Evolutionary conservation across 2,113 vertebrate genomes (phyloP).

Genomic region (Carassius auratus): DNA sequence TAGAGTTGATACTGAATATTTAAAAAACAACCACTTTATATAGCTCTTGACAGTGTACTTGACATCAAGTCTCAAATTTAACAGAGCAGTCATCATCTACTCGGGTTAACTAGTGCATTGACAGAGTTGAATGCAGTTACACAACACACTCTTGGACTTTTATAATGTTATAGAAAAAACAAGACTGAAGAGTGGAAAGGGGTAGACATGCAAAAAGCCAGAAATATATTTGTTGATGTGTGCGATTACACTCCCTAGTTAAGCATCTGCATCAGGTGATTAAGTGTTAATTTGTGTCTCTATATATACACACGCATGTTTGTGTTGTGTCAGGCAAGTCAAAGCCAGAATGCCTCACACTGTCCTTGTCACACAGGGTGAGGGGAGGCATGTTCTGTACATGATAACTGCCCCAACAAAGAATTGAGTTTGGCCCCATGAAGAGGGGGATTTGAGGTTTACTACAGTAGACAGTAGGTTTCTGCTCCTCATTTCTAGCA

Average conservation of each 20-base stretch:
- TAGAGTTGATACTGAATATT: neutral
- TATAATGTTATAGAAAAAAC: neutral
- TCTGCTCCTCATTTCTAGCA: neutral
- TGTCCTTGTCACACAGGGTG: neutral
- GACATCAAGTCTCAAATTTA: neutral
- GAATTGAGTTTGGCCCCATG: neutral
- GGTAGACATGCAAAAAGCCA: neutral
- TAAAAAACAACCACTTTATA: neutral
- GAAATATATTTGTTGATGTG: slow-evolving; percentile 4
- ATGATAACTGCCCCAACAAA: neutral
- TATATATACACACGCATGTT: neutral
- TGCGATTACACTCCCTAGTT: neutral
- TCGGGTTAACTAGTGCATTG: neutral
- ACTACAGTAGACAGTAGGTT: neutral
- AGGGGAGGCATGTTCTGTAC: neutral
- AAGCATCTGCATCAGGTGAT: neutral
- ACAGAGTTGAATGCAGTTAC: slow-evolving; percentile 8
- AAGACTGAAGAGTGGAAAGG: neutral
- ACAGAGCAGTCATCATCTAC: neutral
- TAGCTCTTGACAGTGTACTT: neutral
- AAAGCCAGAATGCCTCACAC: neutral
- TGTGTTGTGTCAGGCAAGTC: neutral
- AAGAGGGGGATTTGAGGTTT: neutral
- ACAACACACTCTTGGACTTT: neutral
- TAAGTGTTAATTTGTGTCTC: neutral